Conservation (phyloP, 1,140 invertebrate species). For the Sycophila sp. region DNA sequence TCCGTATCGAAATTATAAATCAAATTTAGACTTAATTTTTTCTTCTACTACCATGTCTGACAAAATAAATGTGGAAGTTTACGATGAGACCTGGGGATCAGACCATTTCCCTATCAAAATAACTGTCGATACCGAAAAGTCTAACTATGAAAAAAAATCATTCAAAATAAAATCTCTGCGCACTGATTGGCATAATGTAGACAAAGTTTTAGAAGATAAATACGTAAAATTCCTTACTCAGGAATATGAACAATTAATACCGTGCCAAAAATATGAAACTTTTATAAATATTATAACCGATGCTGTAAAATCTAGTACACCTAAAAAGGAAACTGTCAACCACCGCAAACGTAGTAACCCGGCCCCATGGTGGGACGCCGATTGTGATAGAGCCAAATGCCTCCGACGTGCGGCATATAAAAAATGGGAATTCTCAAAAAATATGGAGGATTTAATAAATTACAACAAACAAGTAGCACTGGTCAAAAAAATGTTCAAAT, state of each 20-base stretch:
- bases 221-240: background rate
- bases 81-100: slow-evolving; percentile 17
- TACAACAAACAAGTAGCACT: background rate
- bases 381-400: background rate
- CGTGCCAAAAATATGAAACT: background rate
- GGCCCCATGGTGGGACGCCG: slow-evolving; percentile 17
- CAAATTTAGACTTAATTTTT: slow-evolving; percentile 22
- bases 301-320: background rate
- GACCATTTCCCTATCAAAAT: slow-evolving; percentile 12
- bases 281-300: background rate
- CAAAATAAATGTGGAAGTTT: background rate
- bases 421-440: background rate
- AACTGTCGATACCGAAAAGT: background rate
- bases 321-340: background rate
- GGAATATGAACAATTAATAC: background rate
- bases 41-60: background rate
- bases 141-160: slow-evolving; percentile 7
- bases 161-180: slow-evolving; percentile 4
- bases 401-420: background rate
- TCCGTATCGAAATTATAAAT: background rate
- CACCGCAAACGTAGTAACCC: background rate
- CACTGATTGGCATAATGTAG: background rate
- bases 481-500: background rate
- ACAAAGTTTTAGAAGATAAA: background rate
- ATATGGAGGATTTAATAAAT: background rate